These are phyloP conservation scores for Cancer borealis DNA, from an alignment of 2,888 invertebrate species.

Conservation along the genomic window DNA sequence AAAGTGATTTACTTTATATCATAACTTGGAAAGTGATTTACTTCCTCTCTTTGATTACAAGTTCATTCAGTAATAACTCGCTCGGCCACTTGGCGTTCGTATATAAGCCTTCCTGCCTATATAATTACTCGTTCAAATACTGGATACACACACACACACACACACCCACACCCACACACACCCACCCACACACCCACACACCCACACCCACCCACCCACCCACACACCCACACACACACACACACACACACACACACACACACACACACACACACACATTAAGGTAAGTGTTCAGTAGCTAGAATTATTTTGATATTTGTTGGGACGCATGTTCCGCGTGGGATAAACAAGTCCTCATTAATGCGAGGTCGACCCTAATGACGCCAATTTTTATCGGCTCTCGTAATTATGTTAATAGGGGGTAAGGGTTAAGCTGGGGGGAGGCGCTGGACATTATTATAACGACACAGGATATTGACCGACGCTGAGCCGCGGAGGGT, in stretches of 20 bases:
- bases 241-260: background rate
- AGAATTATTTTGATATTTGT: background rate
- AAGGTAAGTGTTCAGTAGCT: background rate
- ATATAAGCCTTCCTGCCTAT: background rate
- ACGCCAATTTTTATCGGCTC: conserved; percentile 40
- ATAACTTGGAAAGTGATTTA: background rate
- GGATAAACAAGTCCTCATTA: background rate
- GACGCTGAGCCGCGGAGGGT: background rate
- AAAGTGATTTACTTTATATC: background rate
- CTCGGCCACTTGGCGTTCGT: background rate
- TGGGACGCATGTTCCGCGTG: background rate
- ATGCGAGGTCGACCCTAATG: conserved; percentile 29
- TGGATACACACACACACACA: conserved; percentile 8
- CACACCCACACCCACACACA: background rate
- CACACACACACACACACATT: background rate
- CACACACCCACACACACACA: background rate
- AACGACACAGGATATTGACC: conserved; percentile 34
- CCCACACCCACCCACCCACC: background rate
- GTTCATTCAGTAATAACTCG: background rate
- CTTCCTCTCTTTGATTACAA: background rate
- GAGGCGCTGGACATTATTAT: background rate
- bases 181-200: background rate
- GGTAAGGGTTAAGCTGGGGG: background rate
- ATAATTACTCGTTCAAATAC: background rate
- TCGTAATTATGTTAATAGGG: conserved; percentile 18